Evolutionary conservation across 2,888 invertebrate species (phyloP), one percentile per base, ranked within the genome.

Genomic region (Gymnocheta viridis): DNA sequence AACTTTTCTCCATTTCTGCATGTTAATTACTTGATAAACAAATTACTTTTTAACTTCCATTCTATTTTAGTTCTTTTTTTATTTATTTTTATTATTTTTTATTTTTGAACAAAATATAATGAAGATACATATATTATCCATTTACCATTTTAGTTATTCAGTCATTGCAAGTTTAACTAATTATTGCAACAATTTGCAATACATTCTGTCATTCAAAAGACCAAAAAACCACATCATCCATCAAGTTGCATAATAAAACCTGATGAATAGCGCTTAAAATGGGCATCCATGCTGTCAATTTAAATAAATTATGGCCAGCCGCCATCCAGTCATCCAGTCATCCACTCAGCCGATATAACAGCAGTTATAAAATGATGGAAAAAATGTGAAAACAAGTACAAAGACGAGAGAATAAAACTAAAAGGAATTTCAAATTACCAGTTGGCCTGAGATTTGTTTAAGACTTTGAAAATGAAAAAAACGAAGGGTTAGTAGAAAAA

Each of bases 221-320:
- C 78, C 67, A 60, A 64, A 70, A 89, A 87, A 88, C 87, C 88
- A 88, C 89, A 89, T 88, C 89, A 89, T 90, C 88, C 89, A 90
- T 90, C 90, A 90, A 88, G 87, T 90, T 89, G 88, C 89, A 90
- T 90, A 90, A 90, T 90, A 90, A 89, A 88, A 88, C 86, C 88
- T 90, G 90, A 90, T 90, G 89, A 90, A 90, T 90, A 90, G 89
- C 89, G 88, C 89, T 88, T 90, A 88, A 90, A 90, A 90, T 90
- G 89, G 90, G 90, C 90, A 89, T 88, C 88, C 89, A 90, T 88
- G 88, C 90, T 90, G 90, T 90, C 90, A 90, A 90, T 90, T 90
- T 90, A 89, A 90, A 90, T 90, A 90, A 90, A 90, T 90, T 90
- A 90, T 90, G 88, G 84, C 72, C 64, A 44, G 44, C 64, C 66